Percentiles rank a stretch among this genome's conserved stretches.
These are phyloP conservation scores for Parnassius orleans DNA, from an alignment of 2,888 invertebrate species.

Conservation along the genomic window DNA sequence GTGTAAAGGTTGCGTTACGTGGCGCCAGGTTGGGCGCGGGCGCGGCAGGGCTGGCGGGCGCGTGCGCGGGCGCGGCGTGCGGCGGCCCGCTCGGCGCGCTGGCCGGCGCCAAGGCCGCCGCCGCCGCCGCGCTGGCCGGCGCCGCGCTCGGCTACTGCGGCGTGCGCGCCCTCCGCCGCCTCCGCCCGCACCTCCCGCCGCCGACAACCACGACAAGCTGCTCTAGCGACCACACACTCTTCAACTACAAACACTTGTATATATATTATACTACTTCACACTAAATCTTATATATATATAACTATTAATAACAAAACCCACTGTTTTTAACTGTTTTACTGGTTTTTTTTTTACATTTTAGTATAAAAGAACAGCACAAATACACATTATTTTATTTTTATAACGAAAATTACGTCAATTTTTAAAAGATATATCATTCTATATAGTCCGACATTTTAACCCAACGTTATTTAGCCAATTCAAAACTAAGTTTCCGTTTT, in stretches of 20 bases:
- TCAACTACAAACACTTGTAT: too few relatives aligned
- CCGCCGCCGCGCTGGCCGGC: slow-evolving; percentile 53
- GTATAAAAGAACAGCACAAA: neutral
- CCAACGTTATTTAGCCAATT: too few relatives aligned
- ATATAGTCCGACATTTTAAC: too few relatives aligned
- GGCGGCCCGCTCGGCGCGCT: slow-evolving; percentile 58
- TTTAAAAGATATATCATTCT: too few relatives aligned
- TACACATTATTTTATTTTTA: neutral
- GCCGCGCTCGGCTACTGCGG: slow-evolving; percentile 49
- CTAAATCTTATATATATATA: too few relatives aligned
- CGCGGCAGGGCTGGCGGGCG: slow-evolving; percentile 49
- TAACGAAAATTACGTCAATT: too few relatives aligned
- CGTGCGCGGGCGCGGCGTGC: slow-evolving; percentile 50
- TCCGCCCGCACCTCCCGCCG: slow-evolving; percentile 21
- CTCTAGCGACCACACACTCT: slow-evolving; percentile 11
- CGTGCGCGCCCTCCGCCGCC: slow-evolving; percentile 35
- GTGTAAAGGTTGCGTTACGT: too few relatives aligned
- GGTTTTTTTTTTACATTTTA: too few relatives aligned
- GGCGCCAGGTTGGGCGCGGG: slow-evolving; percentile 43
- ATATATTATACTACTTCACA: too few relatives aligned
- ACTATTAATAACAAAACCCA: too few relatives aligned
- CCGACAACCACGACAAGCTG: slow-evolving; percentile 18
- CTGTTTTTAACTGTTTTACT: too few relatives aligned
- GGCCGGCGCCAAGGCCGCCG: slow-evolving; percentile 58
- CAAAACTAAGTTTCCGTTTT: too few relatives aligned